Percentiles rank a stretch among this genome's conserved stretches.
Evolutionary conservation across 2,113 vertebrate genomes (phyloP).

Genomic region (Siniperca chuatsi): DNA sequence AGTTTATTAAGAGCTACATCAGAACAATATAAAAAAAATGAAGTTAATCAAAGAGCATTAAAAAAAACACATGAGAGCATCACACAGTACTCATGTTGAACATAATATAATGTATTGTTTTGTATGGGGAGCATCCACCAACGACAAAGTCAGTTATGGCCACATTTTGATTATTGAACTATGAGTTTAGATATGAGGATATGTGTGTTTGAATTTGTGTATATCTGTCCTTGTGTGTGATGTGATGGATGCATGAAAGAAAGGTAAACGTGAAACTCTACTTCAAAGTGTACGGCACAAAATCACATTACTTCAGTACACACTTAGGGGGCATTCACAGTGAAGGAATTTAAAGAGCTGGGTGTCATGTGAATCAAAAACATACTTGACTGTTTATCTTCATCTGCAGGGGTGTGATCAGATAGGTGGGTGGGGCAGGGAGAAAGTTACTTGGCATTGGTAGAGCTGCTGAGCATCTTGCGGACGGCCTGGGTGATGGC

Average conservation of each 20-base stretch:
- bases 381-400: conserved; percentile 49
- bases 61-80: conserved; percentile 53
- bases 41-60: conserved; percentile 51
- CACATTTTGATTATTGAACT: conserved; percentile 32
- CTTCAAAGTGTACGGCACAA: conserved; percentile 76
- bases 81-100: conserved; percentile 46
- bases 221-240: conserved; percentile 28
- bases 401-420: conserved; percentile 42
- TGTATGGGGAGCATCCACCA: conserved; percentile 43
- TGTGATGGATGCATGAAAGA: conserved; percentile 61
- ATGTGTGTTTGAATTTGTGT: conserved; percentile 40
- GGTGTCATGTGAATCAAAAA: conserved; percentile 67
- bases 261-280: conserved; percentile 63
- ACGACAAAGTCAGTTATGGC: conserved; percentile 22
- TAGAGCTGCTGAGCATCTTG: conserved; percentile 87
- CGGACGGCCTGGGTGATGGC: conserved; percentile 89
- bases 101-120: conserved; percentile 38
- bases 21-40: conserved; percentile 75
- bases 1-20: conserved; percentile 51
- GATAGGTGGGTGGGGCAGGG: conserved; percentile 48
- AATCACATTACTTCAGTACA: conserved; percentile 77
- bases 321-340: conserved; percentile 68
- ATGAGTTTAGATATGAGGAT: conserved; percentile 13
- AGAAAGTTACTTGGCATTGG: conserved; percentile 86
- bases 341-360: conserved; percentile 65